Evolutionary conservation across 2,113 vertebrate genomes (phyloP), one percentile per base, ranked within the genome.

Genomic region (Mesocricetus auratus): DNA sequence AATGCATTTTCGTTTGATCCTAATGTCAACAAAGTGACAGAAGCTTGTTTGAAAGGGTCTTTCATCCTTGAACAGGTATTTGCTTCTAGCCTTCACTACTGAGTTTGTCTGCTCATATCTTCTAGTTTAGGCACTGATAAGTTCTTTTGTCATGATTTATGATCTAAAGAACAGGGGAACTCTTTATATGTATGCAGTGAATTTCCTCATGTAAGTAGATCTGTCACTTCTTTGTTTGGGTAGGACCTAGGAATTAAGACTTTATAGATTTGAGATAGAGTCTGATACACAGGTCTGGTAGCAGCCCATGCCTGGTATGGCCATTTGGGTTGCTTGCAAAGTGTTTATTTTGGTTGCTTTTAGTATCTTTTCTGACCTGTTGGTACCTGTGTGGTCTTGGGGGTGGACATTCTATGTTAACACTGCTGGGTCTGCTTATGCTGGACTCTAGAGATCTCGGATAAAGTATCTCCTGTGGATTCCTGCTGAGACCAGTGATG

Each of bases 251-350:
- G 71, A 62, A 45, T 68, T 36, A 53, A 10, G 68, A 29, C 29
- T 15, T 85, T 6, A 36, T 42, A 16, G 39, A 31, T 15, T 60
- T 33, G 56, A 39, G 62, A 29, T 16, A n/a, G 77, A 16, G 16
- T 24, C 0, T 19, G 50, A 36, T 1, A 39, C 0, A 0, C 0
- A 31, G 39, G 62, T 39, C 56, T 50, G 53, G 4, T 5, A 3
- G 4, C 0, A n/a, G 29, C 13, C 36, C 12, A 1, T 0, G 1
- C 17, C 56, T 10, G 0, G 36, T 15, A 17, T 9, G n/a, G 47
- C 47, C 2, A 2, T 31, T 11, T 15, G 29, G 71, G n/a, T 50
- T 33, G 53, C 56, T 85, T 7, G 2, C 2, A 3, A 33, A 47
- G 16, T 36, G 12, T 78, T n/a, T 53, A 10, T 71, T 56, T 75